phyloP scores from a whole-genome alignment of 2,888 invertebrate genomes.

The Atethmia centrago region DNA sequence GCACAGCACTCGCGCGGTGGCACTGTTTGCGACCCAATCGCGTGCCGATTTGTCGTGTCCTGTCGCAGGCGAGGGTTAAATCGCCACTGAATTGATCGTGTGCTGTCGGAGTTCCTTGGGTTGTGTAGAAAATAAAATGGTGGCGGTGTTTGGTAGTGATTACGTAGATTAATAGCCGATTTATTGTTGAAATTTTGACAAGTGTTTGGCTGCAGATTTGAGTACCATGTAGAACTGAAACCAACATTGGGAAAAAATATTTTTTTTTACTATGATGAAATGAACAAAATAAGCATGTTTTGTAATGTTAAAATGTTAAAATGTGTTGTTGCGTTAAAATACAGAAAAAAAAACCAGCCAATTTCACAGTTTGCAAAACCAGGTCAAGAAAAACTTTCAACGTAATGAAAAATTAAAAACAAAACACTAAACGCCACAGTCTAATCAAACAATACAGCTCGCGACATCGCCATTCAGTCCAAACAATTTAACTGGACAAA shows the following conservation, averaged over 20 bases:
- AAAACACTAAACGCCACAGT: slow-evolving; percentile 37
- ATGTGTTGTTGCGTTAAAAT: not conserved
- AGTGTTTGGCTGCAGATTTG: not conserved
- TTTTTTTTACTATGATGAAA: not conserved
- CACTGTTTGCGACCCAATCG: slow-evolving; percentile 66
- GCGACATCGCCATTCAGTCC: slow-evolving; percentile 21
- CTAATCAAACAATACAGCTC: slow-evolving; percentile 47
- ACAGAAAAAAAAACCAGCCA: not conserved
- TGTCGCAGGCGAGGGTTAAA: slow-evolving; percentile 55
- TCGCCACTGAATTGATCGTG: slow-evolving; percentile 56
- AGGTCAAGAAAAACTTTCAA: slow-evolving; percentile 34
- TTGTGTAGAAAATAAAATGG: not conserved
- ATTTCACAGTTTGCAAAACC: not conserved
- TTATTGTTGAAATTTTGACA: not conserved
- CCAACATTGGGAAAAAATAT: no score
- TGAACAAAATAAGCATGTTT: not conserved
- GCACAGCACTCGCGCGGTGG: slow-evolving; percentile 60
- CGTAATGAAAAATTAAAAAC: slow-evolving; percentile 20
- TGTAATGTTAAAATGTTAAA: no score
- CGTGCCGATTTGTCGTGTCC: slow-evolving; percentile 57
- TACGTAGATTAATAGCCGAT: not conserved
- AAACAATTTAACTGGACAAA: slow-evolving; percentile 53
- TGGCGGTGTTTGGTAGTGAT: not conserved
- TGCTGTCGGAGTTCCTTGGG: slow-evolving; percentile 1
- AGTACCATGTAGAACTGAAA: not conserved